Evolutionary conservation across 2,113 vertebrate species (phyloP).

Genomic region (Aphyosemion australe): DNA sequence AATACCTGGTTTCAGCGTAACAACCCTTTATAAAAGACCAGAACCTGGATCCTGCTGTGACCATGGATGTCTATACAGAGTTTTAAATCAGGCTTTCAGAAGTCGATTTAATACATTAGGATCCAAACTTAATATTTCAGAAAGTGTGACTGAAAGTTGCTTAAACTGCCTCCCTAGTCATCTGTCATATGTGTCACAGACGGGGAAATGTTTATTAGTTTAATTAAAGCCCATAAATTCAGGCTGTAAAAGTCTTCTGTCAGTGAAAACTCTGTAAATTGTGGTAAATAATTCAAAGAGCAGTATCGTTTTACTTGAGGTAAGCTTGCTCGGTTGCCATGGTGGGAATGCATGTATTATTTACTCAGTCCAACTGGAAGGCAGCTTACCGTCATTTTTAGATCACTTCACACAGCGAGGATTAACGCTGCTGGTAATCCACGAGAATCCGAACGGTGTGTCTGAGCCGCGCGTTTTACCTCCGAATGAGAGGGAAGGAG

Average conservation of each 20-base stretch:
- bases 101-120: too few relatives aligned
- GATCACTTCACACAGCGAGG: slow-evolving; percentile 61
- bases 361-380: slow-evolving; percentile 77
- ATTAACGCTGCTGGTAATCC: slow-evolving; percentile 69
- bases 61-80: too few relatives aligned
- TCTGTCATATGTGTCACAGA: slow-evolving; percentile 7
- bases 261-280: slow-evolving; percentile 74
- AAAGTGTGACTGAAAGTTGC: not conserved
- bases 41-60: too few relatives aligned
- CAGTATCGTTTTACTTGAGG: slow-evolving; percentile 86
- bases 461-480: slow-evolving; percentile 43
- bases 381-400: slow-evolving; percentile 77
- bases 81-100: too few relatives aligned
- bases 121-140: too few relatives aligned
- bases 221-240: slow-evolving; percentile 45
- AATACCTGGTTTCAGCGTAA: too few relatives aligned
- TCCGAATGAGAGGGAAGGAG: slow-evolving; percentile 61
- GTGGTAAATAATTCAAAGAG: slow-evolving; percentile 84
- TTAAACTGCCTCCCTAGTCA: not conserved
- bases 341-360: slow-evolving; percentile 90
- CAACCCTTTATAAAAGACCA: too few relatives aligned
- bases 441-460: slow-evolving; percentile 56
- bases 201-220: slow-evolving; percentile 24
- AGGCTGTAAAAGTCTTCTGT: slow-evolving; percentile 51
- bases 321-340: slow-evolving; percentile 87